Conservation (phyloP, 2,888 invertebrate species). For the Leptopterna dolabrata region DNA sequence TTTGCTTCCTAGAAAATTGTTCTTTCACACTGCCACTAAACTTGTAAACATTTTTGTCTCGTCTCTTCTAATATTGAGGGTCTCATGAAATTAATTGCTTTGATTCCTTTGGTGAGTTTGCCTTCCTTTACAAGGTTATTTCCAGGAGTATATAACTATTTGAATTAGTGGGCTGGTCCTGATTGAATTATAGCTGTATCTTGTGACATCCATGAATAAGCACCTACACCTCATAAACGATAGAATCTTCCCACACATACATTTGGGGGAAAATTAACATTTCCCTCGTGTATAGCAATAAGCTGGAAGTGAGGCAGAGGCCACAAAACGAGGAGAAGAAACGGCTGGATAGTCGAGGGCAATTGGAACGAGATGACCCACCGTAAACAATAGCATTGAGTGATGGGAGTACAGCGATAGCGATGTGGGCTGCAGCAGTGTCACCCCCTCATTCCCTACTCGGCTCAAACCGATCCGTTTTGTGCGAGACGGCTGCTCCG, state of each 20-base stretch:
- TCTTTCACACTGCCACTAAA: too few relatives aligned
- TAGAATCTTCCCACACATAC: background rate
- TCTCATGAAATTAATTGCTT: conserved; percentile 35
- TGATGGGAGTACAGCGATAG: background rate
- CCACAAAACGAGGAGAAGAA: background rate
- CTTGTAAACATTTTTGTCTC: background rate
- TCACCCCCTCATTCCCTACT: background rate
- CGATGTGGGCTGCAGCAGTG: background rate
- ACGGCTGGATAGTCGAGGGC: background rate
- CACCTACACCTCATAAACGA: background rate
- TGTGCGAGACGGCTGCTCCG: background rate
- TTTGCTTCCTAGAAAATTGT: too few relatives aligned
- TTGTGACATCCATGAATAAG: background rate
- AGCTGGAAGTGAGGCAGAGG: background rate
- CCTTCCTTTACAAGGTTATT: background rate
- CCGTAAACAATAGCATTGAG: background rate
- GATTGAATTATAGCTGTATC: background rate
- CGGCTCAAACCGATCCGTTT: background rate
- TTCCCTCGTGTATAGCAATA: background rate
- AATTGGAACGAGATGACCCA: background rate
- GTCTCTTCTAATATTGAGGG: conserved; percentile 35
- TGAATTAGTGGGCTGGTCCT: background rate
- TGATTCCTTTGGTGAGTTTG: conserved; percentile 2
- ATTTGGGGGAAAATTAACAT: background rate
- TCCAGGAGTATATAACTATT: background rate